phyloP scores from a whole-genome alignment of 2,113 vertebrate species.

The Notarius lentiginosus region DNA sequence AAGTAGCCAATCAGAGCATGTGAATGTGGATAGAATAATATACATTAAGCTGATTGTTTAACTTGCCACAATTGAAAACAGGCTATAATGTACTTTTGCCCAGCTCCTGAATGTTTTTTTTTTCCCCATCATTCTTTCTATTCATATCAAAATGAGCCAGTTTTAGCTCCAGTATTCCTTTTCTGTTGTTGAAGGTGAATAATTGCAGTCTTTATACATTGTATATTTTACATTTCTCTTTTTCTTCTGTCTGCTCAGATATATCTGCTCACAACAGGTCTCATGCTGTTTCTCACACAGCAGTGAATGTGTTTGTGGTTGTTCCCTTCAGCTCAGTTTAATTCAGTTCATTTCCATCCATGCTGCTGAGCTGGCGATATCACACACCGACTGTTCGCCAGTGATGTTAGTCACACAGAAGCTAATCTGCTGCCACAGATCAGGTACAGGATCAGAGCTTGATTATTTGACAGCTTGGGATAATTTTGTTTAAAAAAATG shows the following conservation, averaged over 20 bases:
- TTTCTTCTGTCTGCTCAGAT: not conserved
- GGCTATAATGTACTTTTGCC: not conserved
- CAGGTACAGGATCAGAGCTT: not conserved
- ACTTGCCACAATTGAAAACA: not conserved
- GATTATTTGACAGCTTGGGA: not conserved
- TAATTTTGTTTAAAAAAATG: not conserved
- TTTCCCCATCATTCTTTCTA: not conserved
- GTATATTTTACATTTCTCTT: not conserved
- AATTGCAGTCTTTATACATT: not conserved
- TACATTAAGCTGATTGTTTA: not conserved
- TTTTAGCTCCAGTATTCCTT: not conserved
- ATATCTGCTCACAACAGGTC: not conserved
- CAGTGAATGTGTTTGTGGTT: not conserved
- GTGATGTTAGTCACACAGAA: not conserved
- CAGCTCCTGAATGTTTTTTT: too few species aligned
- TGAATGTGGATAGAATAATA: too few species aligned
- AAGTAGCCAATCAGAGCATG: too few species aligned
- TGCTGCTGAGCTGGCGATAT: not conserved
- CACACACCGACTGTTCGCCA: not conserved
- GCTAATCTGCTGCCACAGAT: not conserved
- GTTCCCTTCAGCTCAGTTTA: not conserved
- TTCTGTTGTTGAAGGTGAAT: not conserved
- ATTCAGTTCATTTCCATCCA: not conserved
- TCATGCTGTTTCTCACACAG: not conserved
- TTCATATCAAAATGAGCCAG: not conserved